Percentiles rank a stretch among this genome's conserved stretches.
Conservation (phyloP, 2,113 vertebrate species). For the Hemichromis elongatus region DNA sequence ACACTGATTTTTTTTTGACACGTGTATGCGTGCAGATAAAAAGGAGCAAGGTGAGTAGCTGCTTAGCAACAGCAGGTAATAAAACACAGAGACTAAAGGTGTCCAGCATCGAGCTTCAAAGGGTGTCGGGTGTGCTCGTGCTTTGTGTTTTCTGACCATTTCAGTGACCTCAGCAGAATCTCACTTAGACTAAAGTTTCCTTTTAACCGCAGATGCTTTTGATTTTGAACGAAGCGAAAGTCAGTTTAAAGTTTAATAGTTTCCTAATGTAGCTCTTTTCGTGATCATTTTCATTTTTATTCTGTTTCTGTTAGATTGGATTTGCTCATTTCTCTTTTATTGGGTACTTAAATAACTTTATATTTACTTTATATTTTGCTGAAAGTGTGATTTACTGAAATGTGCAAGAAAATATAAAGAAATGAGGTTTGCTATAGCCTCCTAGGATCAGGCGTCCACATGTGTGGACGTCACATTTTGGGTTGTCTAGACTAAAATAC, state of each 20-base stretch:
- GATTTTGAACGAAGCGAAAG: neutral
- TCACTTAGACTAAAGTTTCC: neutral
- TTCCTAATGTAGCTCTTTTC: neutral
- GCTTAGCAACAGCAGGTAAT: neutral
- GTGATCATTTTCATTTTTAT: neutral
- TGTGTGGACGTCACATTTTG: too few relatives aligned
- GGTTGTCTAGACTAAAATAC: too few relatives aligned
- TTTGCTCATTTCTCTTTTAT: neutral
- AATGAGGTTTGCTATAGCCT: neutral
- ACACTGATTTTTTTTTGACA: neutral
- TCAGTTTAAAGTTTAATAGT: neutral
- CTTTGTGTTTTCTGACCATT: neutral
- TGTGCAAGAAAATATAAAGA: neutral
- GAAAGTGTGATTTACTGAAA: neutral
- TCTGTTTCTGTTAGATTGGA: neutral
- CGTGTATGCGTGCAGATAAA: neutral
- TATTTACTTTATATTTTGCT: neutral
- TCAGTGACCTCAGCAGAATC: neutral
- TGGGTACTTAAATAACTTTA: neutral
- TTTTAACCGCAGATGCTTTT: neutral
- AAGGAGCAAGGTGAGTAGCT: neutral
- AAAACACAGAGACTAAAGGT: neutral
- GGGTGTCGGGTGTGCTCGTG: neutral
- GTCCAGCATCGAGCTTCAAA: neutral
- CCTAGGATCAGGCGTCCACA: too few relatives aligned